Base-by-base conservation (phyloP, 2,797 vertebrate species). In the Melanotaenia trifasciata region DNA sequence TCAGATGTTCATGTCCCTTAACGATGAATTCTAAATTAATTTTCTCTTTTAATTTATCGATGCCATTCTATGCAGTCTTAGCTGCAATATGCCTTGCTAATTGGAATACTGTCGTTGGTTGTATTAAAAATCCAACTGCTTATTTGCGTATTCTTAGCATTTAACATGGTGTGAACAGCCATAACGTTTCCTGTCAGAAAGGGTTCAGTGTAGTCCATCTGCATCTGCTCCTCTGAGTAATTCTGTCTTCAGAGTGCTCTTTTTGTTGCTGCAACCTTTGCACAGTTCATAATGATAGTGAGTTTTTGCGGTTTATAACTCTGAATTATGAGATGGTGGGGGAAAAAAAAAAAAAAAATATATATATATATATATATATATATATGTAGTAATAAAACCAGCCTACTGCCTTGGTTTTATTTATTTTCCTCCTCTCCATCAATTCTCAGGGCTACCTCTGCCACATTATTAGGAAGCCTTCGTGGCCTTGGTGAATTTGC, bases 401-500 rank as follows among this genome's bases (percentile, higher is more conserved):
- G 2, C 53, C 60, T 72, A 56, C 58, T 8, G 18, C 67, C 70
- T 80, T 35, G 3, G 38, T 40, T 40, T 40, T 4, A 43, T 82
- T 70, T 66, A 72, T 74, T 40, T 69, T 62, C 22, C 28, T 64
- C 58, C 35, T 68, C 68, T 70, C 45, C 53, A 32, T 75, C 85
- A 64, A 40, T 57, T 57, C 83, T 84, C 76, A 71, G 58, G 62
- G 85, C 71, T 74, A 51, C 67, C 64, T 72, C 64, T 67, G 65
- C 62, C 64, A 82, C 59, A 60, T 86, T 87, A 81, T 84, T 78
- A 77, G 61, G 40, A 65, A 78, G 64, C 54, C 61, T 74, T 83
- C 71, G 76, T 88, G 82, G 79, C 81, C 75, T 78, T 74, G 24
- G 79, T 74, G 73, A 74, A 58, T 70, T 73, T 78, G 20, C 67